Evolutionary conservation across 2,888 invertebrate species (phyloP).

Genomic region (Idaea straminata): DNA sequence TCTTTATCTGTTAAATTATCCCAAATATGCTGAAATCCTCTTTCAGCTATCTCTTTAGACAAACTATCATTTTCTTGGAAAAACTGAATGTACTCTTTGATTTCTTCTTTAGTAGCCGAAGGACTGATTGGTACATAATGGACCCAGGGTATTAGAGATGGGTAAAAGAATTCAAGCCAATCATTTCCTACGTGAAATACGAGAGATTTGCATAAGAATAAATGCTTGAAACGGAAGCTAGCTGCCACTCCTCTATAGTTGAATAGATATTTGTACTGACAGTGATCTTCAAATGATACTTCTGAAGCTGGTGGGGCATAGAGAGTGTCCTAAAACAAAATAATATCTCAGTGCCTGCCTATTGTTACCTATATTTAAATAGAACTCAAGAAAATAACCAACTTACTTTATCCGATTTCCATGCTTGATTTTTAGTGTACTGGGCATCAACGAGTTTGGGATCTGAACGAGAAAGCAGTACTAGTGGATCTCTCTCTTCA

Average conservation of each 20-base stretch:
- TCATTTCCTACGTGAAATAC: conserved; percentile 97
- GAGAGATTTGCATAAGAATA: conserved; percentile 94
- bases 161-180: conserved; percentile 97
- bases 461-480: conserved; percentile 87
- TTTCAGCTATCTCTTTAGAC: conserved; percentile 88
- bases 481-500: conserved; percentile 91
- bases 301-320: conserved; percentile 90
- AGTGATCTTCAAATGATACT: conserved; percentile 94
- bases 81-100: conserved; percentile 87
- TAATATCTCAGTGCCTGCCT: neutral
- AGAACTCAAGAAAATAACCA: neutral
- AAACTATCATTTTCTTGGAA: conserved; percentile 87
- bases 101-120: conserved; percentile 83
- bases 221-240: conserved; percentile 97
- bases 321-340: conserved; percentile 87
- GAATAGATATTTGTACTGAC: conserved; percentile 95
- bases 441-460: conserved; percentile 93
- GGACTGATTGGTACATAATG: conserved; percentile 93
- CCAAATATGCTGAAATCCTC: conserved; percentile 91
- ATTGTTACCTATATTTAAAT: neutral
- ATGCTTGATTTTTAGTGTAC: conserved; percentile 99
- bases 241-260: conserved; percentile 98
- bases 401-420: conserved; percentile 92
- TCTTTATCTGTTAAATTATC: conserved; percentile 90
- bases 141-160: conserved; percentile 94